These are phyloP conservation scores for Calephelis virginiensis DNA, from an alignment of 1,140 invertebrate genomes.

Conservation along the genomic window DNA sequence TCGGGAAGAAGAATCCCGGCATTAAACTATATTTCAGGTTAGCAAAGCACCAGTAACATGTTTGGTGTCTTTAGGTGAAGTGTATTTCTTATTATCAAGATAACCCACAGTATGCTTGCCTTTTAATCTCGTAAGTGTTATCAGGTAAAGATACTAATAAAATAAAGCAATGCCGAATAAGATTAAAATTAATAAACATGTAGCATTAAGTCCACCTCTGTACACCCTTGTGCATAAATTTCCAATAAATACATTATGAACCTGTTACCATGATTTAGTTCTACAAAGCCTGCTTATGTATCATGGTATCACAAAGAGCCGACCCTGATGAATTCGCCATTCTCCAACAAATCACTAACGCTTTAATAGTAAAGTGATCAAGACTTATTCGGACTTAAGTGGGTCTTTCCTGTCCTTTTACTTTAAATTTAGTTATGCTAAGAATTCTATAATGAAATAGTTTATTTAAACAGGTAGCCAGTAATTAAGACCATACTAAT, in stretches of 20 bases:
- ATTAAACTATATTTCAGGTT: too few relatives aligned
- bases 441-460: conserved; percentile 4
- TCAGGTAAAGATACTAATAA: too few relatives aligned
- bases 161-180: too few relatives aligned
- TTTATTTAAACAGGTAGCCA: conserved; percentile 6
- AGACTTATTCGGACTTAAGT: conserved; percentile 9
- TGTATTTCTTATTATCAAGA: too few relatives aligned
- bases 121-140: too few relatives aligned
- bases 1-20: too few relatives aligned
- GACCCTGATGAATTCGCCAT: conserved; percentile 2
- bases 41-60: too few relatives aligned
- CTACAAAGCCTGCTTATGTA: neutral
- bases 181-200: too few relatives aligned
- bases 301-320: conserved; percentile 5
- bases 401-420: conserved; percentile 11
- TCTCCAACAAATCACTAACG: conserved; percentile 8
- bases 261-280: neutral
- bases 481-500: neutral
- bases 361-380: conserved; percentile 5
- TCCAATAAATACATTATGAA: neutral
- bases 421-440: neutral
- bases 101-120: too few relatives aligned
- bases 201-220: too few relatives aligned
- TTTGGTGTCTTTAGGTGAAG: too few relatives aligned
- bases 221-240: too few relatives aligned